Percentiles rank a stretch among this genome's conserved stretches.
Evolutionary conservation across 35 echinoderm and acorn worm genomes (phyloP).

Genomic region (Hemicentrotus pulcherrimus): DNA sequence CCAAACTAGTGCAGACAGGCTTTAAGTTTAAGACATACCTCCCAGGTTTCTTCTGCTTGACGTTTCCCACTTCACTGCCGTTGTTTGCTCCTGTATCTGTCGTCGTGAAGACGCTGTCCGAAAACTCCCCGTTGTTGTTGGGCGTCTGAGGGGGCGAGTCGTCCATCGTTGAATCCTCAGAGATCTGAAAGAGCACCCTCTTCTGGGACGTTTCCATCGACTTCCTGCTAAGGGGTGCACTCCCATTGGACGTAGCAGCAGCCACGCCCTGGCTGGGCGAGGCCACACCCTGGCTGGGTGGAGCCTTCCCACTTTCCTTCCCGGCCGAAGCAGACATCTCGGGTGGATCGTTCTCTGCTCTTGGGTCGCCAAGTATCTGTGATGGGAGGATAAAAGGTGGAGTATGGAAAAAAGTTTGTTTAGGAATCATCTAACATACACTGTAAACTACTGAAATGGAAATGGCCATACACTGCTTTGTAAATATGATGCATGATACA

Average conservation of each 20-base stretch:
- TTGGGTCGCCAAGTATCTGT: neutral
- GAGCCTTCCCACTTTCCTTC: neutral
- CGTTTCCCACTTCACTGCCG: neutral
- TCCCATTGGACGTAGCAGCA: neutral
- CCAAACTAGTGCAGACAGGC: no score
- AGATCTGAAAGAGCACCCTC: slow-evolving; percentile 45
- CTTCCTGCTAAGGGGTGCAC: neutral
- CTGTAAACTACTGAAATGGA: no score
- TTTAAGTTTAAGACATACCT: neutral
- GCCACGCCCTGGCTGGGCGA: neutral
- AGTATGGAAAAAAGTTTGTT: no score
- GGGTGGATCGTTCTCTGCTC: neutral
- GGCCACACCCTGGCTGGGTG: neutral
- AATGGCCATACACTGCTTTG: no score
- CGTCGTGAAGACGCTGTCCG: slow-evolving; percentile 5
- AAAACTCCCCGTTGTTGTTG: slow-evolving; percentile 7
- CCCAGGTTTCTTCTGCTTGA: slow-evolving; percentile 17
- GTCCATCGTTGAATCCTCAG: slow-evolving; percentile 46
- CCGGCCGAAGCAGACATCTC: neutral
- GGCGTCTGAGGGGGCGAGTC: slow-evolving; percentile 41
- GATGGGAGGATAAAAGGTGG: neutral
- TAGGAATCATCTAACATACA: no score
- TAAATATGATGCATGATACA: no score
- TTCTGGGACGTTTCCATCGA: neutral
- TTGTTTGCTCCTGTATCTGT: neutral